These are phyloP conservation scores for Cerastis leucographa DNA, from an alignment of 2,888 invertebrate species.

Conservation along the genomic window DNA sequence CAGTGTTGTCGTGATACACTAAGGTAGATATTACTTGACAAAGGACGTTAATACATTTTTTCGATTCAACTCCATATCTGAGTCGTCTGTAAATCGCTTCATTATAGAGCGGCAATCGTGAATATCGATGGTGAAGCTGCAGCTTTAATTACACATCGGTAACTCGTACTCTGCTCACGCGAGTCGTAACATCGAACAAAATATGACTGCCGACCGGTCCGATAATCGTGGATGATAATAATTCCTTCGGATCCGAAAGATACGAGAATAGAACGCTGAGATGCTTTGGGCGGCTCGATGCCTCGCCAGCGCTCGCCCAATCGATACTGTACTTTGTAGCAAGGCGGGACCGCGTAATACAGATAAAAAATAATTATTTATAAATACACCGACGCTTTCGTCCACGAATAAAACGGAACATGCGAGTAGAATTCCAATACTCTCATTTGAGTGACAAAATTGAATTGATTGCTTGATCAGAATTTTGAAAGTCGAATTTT, in stretches of 20 bases:
- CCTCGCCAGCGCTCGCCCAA: constrained; percentile 76
- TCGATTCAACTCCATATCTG: constrained; percentile 37
- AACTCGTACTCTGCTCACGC: constrained; percentile 54
- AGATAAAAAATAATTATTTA: constrained; percentile 72
- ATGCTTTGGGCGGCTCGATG: constrained; percentile 67
- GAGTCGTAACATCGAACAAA: constrained; percentile 67
- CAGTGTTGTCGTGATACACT: constrained; percentile 58
- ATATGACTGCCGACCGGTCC: constrained; percentile 72
- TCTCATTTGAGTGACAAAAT: constrained; percentile 60
- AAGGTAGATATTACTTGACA: constrained; percentile 16
- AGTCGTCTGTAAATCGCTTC: constrained; percentile 66
- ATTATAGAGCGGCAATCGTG: constrained; percentile 59
- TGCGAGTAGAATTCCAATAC: constrained; percentile 47
- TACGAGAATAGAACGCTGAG: constrained; percentile 80
- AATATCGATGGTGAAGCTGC: constrained; percentile 50
- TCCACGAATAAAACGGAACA: constrained; percentile 59
- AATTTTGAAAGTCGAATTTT: constrained; percentile 16
- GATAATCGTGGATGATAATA: constrained; percentile 74
- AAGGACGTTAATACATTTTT: constrained; percentile 34
- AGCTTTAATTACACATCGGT: constrained; percentile 66
- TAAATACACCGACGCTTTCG: constrained; percentile 67
- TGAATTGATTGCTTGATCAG: constrained; percentile 41
- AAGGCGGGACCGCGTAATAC: constrained; percentile 70
- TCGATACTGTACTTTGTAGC: constrained; percentile 83
- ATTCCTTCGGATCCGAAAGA: constrained; percentile 75